A percentile compares a stretch with the other conserved stretches of the same genome.
These are phyloP conservation scores for Empidonax traillii DNA, from an alignment of 2,113 vertebrate genomes.

Conservation along the genomic window DNA sequence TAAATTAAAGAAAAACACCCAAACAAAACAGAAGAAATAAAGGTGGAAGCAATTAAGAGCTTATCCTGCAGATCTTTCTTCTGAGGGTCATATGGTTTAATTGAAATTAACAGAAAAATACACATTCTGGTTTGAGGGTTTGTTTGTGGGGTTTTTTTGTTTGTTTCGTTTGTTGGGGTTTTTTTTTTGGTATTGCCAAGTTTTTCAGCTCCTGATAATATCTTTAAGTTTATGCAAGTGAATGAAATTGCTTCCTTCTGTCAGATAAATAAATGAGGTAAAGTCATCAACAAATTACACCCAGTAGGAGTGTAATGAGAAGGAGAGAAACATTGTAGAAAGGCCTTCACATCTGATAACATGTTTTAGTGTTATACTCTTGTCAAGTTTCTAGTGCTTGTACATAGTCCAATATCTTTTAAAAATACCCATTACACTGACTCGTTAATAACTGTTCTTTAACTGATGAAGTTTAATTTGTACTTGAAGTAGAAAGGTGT, in stretches of 20 bases:
- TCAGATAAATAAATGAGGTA: constrained; percentile 48
- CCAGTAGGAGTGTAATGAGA: neutral
- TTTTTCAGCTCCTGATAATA: constrained; percentile 16
- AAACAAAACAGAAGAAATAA: constrained; percentile 45
- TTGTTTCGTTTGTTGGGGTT: too few relatives aligned
- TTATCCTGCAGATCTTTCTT: neutral
- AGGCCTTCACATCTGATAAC: neutral
- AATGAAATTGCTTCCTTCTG: constrained; percentile 30
- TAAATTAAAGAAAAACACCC: constrained; percentile 68
- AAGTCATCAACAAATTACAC: constrained; percentile 39
- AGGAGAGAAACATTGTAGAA: neutral
- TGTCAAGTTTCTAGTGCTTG: neutral
- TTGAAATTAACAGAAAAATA: neutral
- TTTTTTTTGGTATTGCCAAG: neutral
- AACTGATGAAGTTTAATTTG: neutral
- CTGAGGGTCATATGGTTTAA: neutral
- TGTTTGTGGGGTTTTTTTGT: too few relatives aligned
- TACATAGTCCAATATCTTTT: neutral
- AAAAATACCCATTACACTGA: neutral
- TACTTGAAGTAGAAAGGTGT: neutral
- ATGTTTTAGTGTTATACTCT: neutral
- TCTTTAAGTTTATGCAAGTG: constrained; percentile 14
- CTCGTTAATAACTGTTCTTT: neutral
- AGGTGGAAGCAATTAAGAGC: constrained; percentile 48
- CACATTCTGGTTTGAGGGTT: neutral